Evolutionary conservation across 1,140 invertebrate genomes (phyloP), one percentile per base, ranked within the genome.

Genomic region (Anthonomus grandis): DNA sequence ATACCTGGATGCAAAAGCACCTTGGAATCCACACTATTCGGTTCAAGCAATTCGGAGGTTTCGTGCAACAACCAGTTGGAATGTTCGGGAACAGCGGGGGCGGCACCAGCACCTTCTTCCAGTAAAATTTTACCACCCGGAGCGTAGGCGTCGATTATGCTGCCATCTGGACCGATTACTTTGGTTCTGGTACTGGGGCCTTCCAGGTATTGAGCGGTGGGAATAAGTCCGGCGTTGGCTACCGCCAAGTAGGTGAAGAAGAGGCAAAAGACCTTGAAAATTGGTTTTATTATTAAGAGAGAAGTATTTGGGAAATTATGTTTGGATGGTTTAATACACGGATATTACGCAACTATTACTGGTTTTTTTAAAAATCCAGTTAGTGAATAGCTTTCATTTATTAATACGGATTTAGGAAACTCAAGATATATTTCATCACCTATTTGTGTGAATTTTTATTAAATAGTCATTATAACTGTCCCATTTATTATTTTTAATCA

Each of bases 81-180:
- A 22, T n/a, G n/a, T n/a, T n/a, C n/a, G 58, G 54, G 54, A 34
- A 47, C 60, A 23, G 59, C 27, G 27, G 59, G 45, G 13, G 53
- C 61, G 8, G 62, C 48, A 36, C 55, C 61, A 9, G 60, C 18
- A 25, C 60, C 19, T 24, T 63, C 58, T 44, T 64, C 62, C n/a
- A 58, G 52, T 15, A 66, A 18, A 24, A 68, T 57, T 37, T 50
- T 21, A n/a, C 66, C 66, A 21, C 66, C 66, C 39, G 60, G 60
- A 19, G 52, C 50, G 31, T 59, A 64, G n/a, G 64, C 31, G 31
- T 49, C 53, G 48, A 67, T 67, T 8, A 59, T 51, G 41, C 66
- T 67, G 23, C 66, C 66, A 24, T 68, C 66, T 6, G 60, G 60
- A 10, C 66, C 66, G 36, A 65, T 56, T n/a, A 68, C 36, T 8